Evolutionary conservation across 2,113 vertebrate species (phyloP).

Genomic region (Pedionomus torquatus): DNA sequence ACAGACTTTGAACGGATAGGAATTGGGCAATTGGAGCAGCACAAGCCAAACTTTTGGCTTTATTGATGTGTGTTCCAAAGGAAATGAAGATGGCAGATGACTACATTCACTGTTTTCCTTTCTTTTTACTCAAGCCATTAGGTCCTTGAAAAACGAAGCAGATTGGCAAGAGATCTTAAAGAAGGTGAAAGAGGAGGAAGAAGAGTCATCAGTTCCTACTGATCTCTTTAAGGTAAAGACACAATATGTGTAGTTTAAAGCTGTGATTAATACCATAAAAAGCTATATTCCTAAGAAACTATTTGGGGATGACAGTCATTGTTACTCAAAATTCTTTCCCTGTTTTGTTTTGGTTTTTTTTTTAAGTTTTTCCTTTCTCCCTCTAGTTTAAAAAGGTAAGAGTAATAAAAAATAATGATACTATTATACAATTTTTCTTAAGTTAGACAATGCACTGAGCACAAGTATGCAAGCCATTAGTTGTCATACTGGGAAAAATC

Average conservation of each 20-base stretch:
- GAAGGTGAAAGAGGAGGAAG: constrained; percentile 82
- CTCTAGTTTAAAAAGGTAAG: background rate
- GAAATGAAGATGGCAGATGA: background rate
- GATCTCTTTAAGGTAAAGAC: constrained; percentile 89
- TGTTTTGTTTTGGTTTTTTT: background rate
- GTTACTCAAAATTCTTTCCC: background rate
- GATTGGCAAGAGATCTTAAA: constrained; percentile 91
- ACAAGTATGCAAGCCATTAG: background rate
- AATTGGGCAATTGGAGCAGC: background rate
- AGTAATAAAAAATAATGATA: background rate
- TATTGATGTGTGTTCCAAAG: background rate
- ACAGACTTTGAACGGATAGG: background rate
- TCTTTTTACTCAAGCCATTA: constrained; percentile 79
- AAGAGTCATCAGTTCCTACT: constrained; percentile 85
- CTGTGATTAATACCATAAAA: background rate
- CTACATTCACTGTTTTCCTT: background rate
- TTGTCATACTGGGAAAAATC: background rate
- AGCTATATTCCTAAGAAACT: background rate
- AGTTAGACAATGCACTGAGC: background rate
- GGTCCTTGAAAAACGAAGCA: constrained; percentile 81
- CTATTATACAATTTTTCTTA: background rate
- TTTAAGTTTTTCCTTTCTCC: background rate
- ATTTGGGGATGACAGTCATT: background rate
- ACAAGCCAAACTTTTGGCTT: background rate
- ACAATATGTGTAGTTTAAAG: background rate